Conservation (phyloP, 2,113 vertebrate species). For the Edolisoma coerulescens region DNA sequence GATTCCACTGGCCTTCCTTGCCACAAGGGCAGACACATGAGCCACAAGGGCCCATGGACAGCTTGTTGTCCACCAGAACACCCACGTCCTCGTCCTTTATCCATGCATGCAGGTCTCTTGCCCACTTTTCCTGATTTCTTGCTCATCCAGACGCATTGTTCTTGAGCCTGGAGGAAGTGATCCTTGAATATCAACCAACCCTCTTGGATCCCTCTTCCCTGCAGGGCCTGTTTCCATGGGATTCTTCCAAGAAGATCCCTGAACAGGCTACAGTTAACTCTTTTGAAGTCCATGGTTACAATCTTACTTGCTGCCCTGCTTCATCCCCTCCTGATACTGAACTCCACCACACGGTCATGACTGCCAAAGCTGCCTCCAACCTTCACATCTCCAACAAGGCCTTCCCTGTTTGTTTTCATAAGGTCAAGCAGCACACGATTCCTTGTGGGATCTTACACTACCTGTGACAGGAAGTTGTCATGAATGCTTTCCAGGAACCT, state of each 20-base stretch:
- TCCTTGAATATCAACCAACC: background rate
- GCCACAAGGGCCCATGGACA: background rate
- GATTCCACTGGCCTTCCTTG: background rate
- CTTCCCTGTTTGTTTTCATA: background rate
- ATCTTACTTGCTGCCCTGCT: background rate
- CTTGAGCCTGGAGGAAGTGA: background rate
- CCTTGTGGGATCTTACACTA: background rate
- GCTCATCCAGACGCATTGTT: background rate
- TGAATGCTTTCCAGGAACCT: background rate
- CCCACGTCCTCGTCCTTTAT: background rate
- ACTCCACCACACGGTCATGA: background rate
- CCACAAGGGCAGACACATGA: background rate
- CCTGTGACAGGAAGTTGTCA: background rate
- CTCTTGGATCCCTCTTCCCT: background rate
- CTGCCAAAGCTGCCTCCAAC: background rate
- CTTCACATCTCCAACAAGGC: background rate
- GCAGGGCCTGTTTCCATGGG: background rate
- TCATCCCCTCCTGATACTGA: background rate
- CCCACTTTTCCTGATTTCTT: background rate
- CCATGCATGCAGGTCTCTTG: background rate
- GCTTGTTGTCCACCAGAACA: background rate
- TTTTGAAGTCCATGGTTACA: background rate
- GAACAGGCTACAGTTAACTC: background rate
- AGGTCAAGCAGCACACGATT: background rate
- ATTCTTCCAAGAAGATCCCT: background rate